Base-by-base conservation (phyloP, 1,140 invertebrate genomes). In the Bacillus rossius region DNA sequence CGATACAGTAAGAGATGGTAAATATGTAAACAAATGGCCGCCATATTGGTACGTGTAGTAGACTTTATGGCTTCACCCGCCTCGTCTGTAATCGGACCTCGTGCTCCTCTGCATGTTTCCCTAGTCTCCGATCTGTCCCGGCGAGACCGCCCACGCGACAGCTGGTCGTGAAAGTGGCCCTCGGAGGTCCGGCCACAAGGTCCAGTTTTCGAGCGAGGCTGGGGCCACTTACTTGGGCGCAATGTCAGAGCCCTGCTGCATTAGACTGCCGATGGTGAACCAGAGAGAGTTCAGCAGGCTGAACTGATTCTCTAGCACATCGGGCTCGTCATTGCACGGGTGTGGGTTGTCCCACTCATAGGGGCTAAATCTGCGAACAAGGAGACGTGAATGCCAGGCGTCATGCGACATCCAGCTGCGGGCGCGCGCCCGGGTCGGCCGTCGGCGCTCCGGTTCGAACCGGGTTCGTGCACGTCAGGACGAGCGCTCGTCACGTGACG, bases 171-270 rank as follows among this genome's bases (percentile, higher is more conserved):
- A 34, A 34, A 34, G 29, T 34, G 29, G 29, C 29, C 29, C 29
- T 34, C 29, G 10, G 29, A 7, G 29, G 10, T n/a, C n/a, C n/a
- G 29, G 29, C 29, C 5, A 34, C 29, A 34, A 7, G 38, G 13
- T n/a, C 8, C 26, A n/a, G n/a, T n/a, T n/a, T n/a, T n/a, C n/a
- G n/a, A n/a, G 47, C 16, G 43, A 23, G 20, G 29, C 29, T 16
- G 10, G 34, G 41, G 56, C 19, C 42, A 74, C 75, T 77, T 77
- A 84, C 83, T 85, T 87, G 63, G 88, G 87, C 62, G 89, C 88
- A 73, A 94, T 87, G 82, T 94, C 91, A 69, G 87, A 91, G 76
- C 91, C 91, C 83, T 92, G 89, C 81, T 92, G 89, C 89, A 94
- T 92, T 71, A 93, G 83, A 66, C 87, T 89, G 65, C 89, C 89